Percentiles rank a stretch among this genome's conserved stretches.
Conservation (phyloP, 1,140 invertebrate species). For the Propsilocerus akamusi region DNA sequence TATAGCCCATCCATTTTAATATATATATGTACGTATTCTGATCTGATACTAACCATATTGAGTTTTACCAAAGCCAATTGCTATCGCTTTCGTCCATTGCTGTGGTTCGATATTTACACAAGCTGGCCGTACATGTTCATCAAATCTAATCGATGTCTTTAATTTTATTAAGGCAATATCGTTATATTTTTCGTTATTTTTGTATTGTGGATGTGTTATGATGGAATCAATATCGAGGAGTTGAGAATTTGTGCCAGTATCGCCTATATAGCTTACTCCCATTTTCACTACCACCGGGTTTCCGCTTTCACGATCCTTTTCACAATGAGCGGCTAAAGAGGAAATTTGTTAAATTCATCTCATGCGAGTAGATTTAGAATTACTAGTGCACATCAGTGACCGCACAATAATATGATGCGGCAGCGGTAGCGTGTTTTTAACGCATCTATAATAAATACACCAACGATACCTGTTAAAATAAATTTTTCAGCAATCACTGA, state of each 20-base stretch:
- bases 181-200: conserved; percentile 12
- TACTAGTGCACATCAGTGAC: too few relatives aligned
- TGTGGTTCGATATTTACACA: conserved; percentile 7
- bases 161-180: conserved; percentile 18
- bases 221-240: conserved; percentile 4
- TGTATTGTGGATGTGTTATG: conserved; percentile 13
- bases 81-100: neutral
- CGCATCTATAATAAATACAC: too few relatives aligned
- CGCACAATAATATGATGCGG: too few relatives aligned
- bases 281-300: neutral
- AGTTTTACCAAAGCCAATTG: neutral
- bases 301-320: neutral
- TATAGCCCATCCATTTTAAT: neutral
- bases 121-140: conserved; percentile 17
- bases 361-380: too few relatives aligned
- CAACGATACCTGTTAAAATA: conserved; percentile 20
- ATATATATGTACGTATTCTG: neutral
- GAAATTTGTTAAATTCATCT: too few relatives aligned
- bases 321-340: neutral
- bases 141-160: conserved; percentile 11
- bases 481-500: conserved; percentile 18
- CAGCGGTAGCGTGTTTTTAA: too few relatives aligned
- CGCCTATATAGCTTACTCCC: neutral
- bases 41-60: neutral
- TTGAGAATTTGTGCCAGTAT: neutral